A percentile compares a stretch with the other conserved stretches of the same genome.
Evolutionary conservation across 2,888 invertebrate species (phyloP).

Genomic region (Machimus atricapillus): DNA sequence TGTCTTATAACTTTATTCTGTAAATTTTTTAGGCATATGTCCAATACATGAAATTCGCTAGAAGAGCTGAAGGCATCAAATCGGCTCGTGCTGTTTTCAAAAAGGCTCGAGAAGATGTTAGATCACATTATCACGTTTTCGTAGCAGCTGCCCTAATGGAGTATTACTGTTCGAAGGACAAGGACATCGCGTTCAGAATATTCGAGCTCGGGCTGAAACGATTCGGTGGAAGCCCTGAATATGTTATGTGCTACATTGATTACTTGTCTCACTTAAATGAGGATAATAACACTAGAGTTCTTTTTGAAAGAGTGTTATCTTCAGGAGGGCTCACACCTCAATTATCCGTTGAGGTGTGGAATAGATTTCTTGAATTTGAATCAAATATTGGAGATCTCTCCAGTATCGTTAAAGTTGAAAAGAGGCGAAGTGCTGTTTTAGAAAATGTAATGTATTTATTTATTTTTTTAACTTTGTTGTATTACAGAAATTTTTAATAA

Average conservation of each 20-base stretch:
- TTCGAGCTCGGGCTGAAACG: constrained; percentile 98
- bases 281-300: constrained; percentile 99
- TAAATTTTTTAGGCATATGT: constrained; percentile 78
- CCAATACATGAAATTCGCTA: constrained; percentile 98
- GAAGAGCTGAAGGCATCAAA: constrained; percentile 97
- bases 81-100: constrained; percentile 95
- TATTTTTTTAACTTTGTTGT: neutral
- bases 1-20: neutral
- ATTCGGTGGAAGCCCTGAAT: constrained; percentile 93
- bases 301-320: constrained; percentile 95
- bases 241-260: constrained; percentile 94
- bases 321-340: constrained; percentile 90
- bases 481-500: neutral
- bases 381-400: constrained; percentile 97
- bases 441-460: constrained; percentile 77
- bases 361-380: constrained; percentile 97
- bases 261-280: constrained; percentile 98
- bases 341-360: constrained; percentile 98
- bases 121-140: constrained; percentile 90
- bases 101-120: constrained; percentile 87
- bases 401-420: constrained; percentile 97
- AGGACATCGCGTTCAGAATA: constrained; percentile 93
- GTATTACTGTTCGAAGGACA: constrained; percentile 98
- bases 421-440: constrained; percentile 85
- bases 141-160: constrained; percentile 98